Base-by-base conservation (phyloP, 1,140 invertebrate species). In the Cyphomyrmex costatus region DNA sequence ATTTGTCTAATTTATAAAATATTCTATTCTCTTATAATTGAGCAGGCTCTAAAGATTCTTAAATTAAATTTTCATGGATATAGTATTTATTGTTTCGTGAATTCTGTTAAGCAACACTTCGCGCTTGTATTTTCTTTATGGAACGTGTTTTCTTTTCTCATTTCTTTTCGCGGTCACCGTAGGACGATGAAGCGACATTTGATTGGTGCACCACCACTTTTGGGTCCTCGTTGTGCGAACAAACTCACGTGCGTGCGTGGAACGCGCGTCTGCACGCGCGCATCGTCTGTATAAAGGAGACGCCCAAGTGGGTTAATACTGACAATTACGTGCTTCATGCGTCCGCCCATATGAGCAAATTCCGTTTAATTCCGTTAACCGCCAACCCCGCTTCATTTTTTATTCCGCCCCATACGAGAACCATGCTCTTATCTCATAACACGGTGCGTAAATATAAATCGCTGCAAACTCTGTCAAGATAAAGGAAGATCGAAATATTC, bases 241-340 rank as follows among this genome's bases (percentile, higher is more conserved):
- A 66, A 27, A 10, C 51, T 73, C 61, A 53, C 73, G 58, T 58
- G 42, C 63, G 46, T 80, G 74, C 51, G 85, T 73, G 33, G 21
- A 70, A 74, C 24, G 46, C 68, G 19, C 30, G 49, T 10, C 46
- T n/a, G 88, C 90, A 86, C 89, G 91, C 84, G 86, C 88, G 88
- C 80, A 58, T 86, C 88, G 77, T 90, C 79, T 33, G 84, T 82
- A 85, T 82, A 76, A 63, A 90, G 90, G 92, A 90, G 92, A 92
- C 92, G 92, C 93, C 92, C 92, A 92, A 90, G 89, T 90, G 92
- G 90, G 92, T 93, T 93, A 92, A 92, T 91, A 87, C 90, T 86
- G 85, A 91, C 91, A 92, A 93, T 93, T 93, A 92, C 89, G 86
- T 84, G 88, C 60, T 84, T 84, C 66, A 66, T 86, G 84, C 78